Evolutionary conservation across 2,888 invertebrate genomes (phyloP).

Genomic region (Himalopsyche tibetana): DNA sequence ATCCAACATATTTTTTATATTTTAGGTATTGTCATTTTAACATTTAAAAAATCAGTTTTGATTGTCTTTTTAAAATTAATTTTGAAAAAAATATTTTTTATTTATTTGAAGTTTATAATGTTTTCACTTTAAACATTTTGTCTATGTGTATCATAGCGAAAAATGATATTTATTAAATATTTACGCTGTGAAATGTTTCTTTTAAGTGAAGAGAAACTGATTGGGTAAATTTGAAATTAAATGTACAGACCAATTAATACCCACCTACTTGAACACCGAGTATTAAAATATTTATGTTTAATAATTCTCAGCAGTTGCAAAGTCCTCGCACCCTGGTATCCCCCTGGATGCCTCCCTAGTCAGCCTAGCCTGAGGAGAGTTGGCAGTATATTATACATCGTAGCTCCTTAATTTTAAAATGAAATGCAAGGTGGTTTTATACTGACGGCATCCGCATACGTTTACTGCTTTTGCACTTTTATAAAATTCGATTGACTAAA

Average conservation of each 20-base stretch:
- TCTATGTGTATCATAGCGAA: too few relatives aligned
- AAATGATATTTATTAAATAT: too few relatives aligned
- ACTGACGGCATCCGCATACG: constrained; percentile 58
- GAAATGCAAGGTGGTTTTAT: constrained; percentile 65
- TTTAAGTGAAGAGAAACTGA: too few relatives aligned
- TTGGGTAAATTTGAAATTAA: too few relatives aligned
- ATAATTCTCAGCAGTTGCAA: constrained; percentile 46
- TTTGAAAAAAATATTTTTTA: too few relatives aligned
- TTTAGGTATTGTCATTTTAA: too few relatives aligned
- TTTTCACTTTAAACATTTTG: too few relatives aligned
- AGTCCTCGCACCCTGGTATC: constrained; percentile 10
- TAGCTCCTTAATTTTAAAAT: constrained; percentile 64
- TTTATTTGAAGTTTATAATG: too few relatives aligned
- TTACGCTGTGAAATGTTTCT: too few relatives aligned
- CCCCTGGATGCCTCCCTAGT: constrained; percentile 32
- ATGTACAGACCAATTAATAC: background rate
- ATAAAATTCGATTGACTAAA: constrained; percentile 7
- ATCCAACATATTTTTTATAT: too few relatives aligned
- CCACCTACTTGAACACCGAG: constrained; percentile 13
- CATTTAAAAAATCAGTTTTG: too few relatives aligned
- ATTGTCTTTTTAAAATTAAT: too few relatives aligned
- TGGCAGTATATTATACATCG: constrained; percentile 57
- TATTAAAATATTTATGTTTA: constrained; percentile 42
- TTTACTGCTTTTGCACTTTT: constrained; percentile 48
- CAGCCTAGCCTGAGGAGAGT: constrained; percentile 50